Conservation (phyloP, 1,140 invertebrate species). For the Mamestra configurata region DNA sequence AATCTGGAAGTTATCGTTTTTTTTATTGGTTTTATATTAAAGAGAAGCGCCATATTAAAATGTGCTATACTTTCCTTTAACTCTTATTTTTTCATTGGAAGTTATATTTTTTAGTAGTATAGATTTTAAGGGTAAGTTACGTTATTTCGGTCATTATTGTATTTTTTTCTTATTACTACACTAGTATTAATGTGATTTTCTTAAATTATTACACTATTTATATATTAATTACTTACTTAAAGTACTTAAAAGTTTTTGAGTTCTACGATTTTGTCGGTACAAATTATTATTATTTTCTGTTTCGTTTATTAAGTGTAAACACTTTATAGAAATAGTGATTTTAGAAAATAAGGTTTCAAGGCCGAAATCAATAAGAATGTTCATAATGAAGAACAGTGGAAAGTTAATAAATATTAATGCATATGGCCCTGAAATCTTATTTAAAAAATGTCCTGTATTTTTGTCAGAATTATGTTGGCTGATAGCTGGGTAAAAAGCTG, state of each 20-base stretch:
- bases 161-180: background rate
- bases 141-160: background rate
- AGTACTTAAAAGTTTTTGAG: background rate
- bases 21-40: background rate
- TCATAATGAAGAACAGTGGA: background rate
- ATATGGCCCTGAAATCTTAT: background rate
- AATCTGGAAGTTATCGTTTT: no score
- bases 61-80: background rate
- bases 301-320: constrained; percentile 2
- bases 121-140: background rate
- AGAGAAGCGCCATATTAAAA: constrained; percentile 8
- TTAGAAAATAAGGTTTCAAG: background rate
- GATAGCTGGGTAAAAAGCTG: background rate
- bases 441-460: background rate
- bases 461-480: background rate
- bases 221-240: constrained; percentile 26
- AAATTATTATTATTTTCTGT: constrained; percentile 2
- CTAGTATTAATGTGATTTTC: background rate
- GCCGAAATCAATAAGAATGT: no score
- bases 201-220: constrained; percentile 1
- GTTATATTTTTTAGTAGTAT: background rate
- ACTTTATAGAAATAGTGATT: background rate
- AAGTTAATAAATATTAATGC: background rate
- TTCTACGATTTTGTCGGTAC: constrained; percentile 32
- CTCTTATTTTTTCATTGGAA: background rate